These are phyloP conservation scores for Notiomystis cincta DNA, from an alignment of 2,113 vertebrate species.

Conservation along the genomic window DNA sequence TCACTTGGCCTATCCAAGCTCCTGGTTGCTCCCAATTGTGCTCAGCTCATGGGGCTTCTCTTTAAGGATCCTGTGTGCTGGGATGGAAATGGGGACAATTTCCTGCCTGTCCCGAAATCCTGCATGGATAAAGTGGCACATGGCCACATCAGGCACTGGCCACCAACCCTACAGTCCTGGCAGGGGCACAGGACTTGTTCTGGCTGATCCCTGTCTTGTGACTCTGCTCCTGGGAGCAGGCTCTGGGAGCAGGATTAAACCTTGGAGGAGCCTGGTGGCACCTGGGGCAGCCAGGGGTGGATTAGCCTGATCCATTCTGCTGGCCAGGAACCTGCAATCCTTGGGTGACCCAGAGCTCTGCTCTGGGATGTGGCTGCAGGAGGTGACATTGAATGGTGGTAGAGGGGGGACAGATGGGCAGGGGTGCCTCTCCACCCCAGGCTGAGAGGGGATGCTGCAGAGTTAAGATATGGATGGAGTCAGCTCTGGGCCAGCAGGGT, in stretches of 20 bases:
- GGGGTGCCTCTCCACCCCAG: neutral
- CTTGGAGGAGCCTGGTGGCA: neutral
- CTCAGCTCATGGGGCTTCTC: neutral
- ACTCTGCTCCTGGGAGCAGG: neutral
- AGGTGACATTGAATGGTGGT: neutral
- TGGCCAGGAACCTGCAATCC: neutral
- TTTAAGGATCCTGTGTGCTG: neutral
- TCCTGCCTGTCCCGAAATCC: neutral
- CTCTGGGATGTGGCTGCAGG: neutral
- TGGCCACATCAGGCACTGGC: neutral
- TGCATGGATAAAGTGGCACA: neutral
- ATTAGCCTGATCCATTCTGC: neutral
- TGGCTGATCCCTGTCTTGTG: neutral
- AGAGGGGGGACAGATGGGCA: accelerated
- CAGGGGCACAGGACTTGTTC: neutral
- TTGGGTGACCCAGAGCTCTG: neutral
- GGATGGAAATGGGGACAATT: neutral
- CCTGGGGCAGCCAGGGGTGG: neutral
- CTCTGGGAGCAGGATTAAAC: neutral
- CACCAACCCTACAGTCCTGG: neutral
- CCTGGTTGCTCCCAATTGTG: neutral
- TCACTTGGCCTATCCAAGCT: neutral
- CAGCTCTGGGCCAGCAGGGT: neutral
- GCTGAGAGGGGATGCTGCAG: neutral
- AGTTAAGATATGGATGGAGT: neutral